Evolutionary conservation across 2,888 invertebrate genomes (phyloP).

Genomic region (Lottia gigantea): DNA sequence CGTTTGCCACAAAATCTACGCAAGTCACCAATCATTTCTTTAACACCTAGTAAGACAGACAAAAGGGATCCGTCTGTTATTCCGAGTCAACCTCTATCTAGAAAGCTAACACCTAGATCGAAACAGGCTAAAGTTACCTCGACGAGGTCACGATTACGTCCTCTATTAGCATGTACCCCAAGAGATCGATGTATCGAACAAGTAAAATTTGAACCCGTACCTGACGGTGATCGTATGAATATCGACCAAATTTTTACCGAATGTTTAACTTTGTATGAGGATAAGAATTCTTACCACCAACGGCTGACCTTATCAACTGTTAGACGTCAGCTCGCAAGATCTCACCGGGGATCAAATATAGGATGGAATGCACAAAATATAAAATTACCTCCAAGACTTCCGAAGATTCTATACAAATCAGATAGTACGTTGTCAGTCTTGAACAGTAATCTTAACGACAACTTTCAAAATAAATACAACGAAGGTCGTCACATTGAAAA

Average conservation of each 20-base stretch:
- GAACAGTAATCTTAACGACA: neutral
- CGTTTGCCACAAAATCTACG: constrained; percentile 32
- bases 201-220: constrained; percentile 26
- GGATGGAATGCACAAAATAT: neutral
- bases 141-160: constrained; percentile 37
- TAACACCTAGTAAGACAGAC: constrained; percentile 50
- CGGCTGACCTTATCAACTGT: neutral
- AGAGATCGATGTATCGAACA: constrained; percentile 15
- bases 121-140: constrained; percentile 19
- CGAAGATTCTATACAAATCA: neutral
- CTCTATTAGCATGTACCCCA: constrained; percentile 28
- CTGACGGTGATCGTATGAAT: constrained; percentile 24
- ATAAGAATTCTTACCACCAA: neutral
- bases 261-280: no score
- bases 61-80: constrained; percentile 37
- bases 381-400: constrained; percentile 33
- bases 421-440: neutral
- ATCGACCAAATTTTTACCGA: constrained; percentile 17
- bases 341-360: neutral
- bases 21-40: neutral
- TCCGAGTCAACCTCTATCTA: neutral
- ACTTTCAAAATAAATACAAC: constrained; percentile 36
- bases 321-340: neutral
- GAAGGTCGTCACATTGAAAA: constrained; percentile 24
- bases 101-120: no score